Base-by-base conservation (phyloP, 1,140 invertebrate genomes). In the Anastrepha ludens region DNA sequence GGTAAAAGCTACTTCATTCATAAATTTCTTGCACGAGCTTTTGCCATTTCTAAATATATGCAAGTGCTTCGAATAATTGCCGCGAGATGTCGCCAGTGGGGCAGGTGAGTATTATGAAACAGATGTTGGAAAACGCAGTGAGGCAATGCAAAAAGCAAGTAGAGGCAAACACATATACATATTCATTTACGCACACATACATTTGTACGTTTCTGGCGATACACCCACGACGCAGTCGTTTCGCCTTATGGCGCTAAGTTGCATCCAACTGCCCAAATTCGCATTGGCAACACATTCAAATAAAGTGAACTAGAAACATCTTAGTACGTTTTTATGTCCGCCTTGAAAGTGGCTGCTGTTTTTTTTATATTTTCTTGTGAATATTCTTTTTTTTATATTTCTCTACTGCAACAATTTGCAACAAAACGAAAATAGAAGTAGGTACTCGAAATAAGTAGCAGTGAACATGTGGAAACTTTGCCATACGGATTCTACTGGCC, bases 1-100 rank as follows among this genome's bases (percentile, higher is more conserved):
- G 47, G n/a, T 47, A 17, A 55, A 81, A 55, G 67, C 67, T 29
- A 55, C 20, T 81, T 81, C 74, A 81, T 81, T 81, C 74, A 81
- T 81, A 81, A 78, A 81, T 55, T 81, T 20, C 55, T 17, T 55
- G 74, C 8, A n/a, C 8, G n/a, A 67, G 64, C 64, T 50, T 81
- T 81, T 81, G 44, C 44, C 5, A 55, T 55, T 55, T n/a, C 74
- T 41, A 9, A 55, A 55, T 55, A 20, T 50, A 17, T 50, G 8
- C 0, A 9, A 4, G 2, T 7, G 8, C 20, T 81, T 55, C 74
- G 17, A 17, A 55, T 9, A 20, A 4, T n/a, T 55, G 47, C 20
- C 74, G 47, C 74, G 1, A 20, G 47, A 17, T 81, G 74, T 20
- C 74, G 67, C 67, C 17, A 9, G 15, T 3, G 5, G 60, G 7